Evolutionary conservation across 2,888 invertebrate genomes (phyloP).

Genomic region (Ormyrus nitidulus): DNA sequence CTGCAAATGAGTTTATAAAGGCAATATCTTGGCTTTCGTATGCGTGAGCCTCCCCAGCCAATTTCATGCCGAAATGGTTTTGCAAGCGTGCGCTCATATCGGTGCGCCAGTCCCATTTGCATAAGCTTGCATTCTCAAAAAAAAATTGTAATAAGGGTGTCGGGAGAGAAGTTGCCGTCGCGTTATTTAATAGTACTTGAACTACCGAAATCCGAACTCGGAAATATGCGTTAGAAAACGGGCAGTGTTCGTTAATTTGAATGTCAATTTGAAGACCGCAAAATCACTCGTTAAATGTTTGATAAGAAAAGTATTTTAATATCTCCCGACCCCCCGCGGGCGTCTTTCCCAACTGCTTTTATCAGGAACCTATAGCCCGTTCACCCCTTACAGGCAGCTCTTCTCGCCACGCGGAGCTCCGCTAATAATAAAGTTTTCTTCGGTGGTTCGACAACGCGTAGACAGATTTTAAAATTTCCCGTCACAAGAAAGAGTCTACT

Average conservation of each 20-base stretch:
- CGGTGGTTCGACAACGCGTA: slow-evolving; percentile 75
- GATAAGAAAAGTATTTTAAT: background rate
- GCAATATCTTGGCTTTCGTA: slow-evolving; percentile 66
- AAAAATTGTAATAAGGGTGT: too few relatives aligned
- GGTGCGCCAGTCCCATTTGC: too few relatives aligned
- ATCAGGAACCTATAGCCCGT: slow-evolving; percentile 20
- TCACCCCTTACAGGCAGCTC: slow-evolving; percentile 13
- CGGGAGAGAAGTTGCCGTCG: too few relatives aligned
- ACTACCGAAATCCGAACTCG: too few relatives aligned
- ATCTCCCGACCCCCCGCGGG: background rate
- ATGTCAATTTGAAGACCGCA: background rate
- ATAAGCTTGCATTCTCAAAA: too few relatives aligned
- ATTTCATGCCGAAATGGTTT: slow-evolving; percentile 44
- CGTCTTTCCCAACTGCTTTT: slow-evolving; percentile 15
- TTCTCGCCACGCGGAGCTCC: slow-evolving; percentile 17
- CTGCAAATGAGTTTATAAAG: slow-evolving; percentile 75
- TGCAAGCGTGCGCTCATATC: background rate
- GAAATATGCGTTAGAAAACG: too few relatives aligned
- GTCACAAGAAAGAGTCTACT: slow-evolving; percentile 70
- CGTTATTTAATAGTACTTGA: too few relatives aligned
- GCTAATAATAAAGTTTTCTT: slow-evolving; percentile 75
- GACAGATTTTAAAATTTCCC: slow-evolving; percentile 76
- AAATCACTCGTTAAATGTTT: slow-evolving; percentile 1
- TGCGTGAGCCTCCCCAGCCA: slow-evolving; percentile 27
- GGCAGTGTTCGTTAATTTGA: too few relatives aligned